phyloP scores from a whole-genome alignment of 92 coral and sea anemone genomes.

The Anthopleura xanthogrammica region DNA sequence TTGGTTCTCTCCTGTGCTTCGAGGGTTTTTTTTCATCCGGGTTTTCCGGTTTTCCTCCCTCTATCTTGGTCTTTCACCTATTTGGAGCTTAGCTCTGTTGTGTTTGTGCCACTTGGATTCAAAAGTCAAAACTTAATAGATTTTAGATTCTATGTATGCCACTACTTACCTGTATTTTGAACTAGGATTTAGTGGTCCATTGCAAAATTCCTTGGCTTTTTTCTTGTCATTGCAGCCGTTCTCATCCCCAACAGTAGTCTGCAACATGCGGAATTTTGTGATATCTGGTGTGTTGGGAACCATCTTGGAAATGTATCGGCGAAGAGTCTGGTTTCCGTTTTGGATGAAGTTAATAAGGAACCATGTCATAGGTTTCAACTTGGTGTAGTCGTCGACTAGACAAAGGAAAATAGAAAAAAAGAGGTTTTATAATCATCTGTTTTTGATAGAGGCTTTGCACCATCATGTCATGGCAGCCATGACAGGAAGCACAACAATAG shows the following conservation, averaged over 20 bases:
- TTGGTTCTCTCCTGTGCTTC: too few relatives aligned
- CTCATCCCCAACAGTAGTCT: slow-evolving; percentile 59
- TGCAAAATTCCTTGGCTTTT: slow-evolving; percentile 50
- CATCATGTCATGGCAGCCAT: too few relatives aligned
- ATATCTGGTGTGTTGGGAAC: slow-evolving; percentile 43
- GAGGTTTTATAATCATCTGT: background rate
- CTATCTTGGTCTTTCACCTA: too few relatives aligned
- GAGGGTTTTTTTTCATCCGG: too few relatives aligned
- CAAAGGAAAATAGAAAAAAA: background rate
- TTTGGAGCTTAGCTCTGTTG: too few relatives aligned
- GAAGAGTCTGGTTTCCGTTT: slow-evolving; percentile 40
- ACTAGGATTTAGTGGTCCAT: slow-evolving; percentile 66
- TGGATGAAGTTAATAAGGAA: slow-evolving; percentile 35
- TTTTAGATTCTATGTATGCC: background rate
- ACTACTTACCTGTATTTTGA: slow-evolving; percentile 63
- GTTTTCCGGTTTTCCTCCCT: too few relatives aligned
- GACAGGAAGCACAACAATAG: too few relatives aligned
- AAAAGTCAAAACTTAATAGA: too few relatives aligned
- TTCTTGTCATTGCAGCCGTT: slow-evolving; percentile 40
- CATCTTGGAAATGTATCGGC: slow-evolving; percentile 59
- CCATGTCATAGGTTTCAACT: slow-evolving; percentile 69
- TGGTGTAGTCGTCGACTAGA: slow-evolving; percentile 49
- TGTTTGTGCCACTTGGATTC: too few relatives aligned
- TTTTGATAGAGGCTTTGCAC: too few relatives aligned
- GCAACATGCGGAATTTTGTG: slow-evolving; percentile 24